Base-by-base conservation (phyloP, 2,888 invertebrate species). In the Eupelmus urozonus region DNA sequence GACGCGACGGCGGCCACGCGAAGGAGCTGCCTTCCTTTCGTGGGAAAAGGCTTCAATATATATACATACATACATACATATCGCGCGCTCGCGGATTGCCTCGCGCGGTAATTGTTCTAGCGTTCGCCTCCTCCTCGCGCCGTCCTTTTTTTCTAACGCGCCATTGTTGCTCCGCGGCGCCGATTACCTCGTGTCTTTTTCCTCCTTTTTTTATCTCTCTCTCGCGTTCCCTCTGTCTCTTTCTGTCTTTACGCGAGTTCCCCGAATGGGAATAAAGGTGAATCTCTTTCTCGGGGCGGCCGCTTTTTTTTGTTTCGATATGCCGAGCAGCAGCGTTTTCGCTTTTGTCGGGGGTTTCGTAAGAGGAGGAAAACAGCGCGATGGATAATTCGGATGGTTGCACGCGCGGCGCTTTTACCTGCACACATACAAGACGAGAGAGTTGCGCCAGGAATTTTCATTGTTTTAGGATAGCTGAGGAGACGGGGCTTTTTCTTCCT, bases 311-410 rank as follows among this genome's bases (percentile, higher is more conserved):
- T 51, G 27, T 18, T 53, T 4, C 60, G 67, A 34, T 67, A 65
- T 49, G 9, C 42, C 59, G 74, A 13, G 66, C 42, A 27, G 13
- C 7, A 55, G 57, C 49, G 74, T 74, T 78, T 78, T 78, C 78
- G 73, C 78, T 74, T 74, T 78, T 57, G 63, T 69, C 55, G 75
- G 51, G n/a, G 27, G 45, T 78, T 78, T 67, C 73, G 73, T 73
- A 78, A 74, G 51, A 53, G 62, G 23, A 60, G 60, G 67, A 72
- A 60, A 72, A 66, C 42, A 23, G 40, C 34, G 51, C 42, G 27
- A 29, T 34, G 49, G 51, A 53, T 62, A 18, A 42, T 29, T 69
- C 63, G 63, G 55, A 70, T 62, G 63, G 65, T 60, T 51, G 55
- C 57, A 51, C 59, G 55, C 57, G 55, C 59, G 66, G 49, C 69